Conservation (phyloP, 1,140 invertebrate species). For the Hycleus phaleratus region DNA sequence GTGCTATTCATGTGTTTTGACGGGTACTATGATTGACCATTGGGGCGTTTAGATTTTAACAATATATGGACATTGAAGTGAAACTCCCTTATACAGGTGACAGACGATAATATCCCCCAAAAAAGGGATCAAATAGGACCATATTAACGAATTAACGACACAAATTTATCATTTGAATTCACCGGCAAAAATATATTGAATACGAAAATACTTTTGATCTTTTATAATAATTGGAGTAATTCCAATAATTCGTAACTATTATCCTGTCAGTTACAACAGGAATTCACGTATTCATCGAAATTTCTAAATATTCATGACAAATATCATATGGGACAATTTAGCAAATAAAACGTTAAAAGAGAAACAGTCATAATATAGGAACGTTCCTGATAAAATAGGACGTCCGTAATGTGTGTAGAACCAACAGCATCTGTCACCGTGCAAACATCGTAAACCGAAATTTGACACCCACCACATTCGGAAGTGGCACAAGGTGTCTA, state of each 20-base stretch:
- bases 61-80: slow-evolving; percentile 5
- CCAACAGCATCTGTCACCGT: slow-evolving; percentile 26
- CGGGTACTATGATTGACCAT: slow-evolving; percentile 10
- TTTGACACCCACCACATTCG: slow-evolving; percentile 25
- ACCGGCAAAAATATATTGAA: too few species aligned
- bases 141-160: slow-evolving; percentile 6
- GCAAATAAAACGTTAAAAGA: slow-evolving; percentile 3
- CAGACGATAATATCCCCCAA: not conserved
- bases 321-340: not conserved
- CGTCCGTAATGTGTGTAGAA: not conserved
- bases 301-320: too few species aligned
- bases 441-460: slow-evolving; percentile 33
- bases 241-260: too few species aligned
- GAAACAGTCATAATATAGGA: too few species aligned
- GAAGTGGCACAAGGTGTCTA: slow-evolving; percentile 31
- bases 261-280: too few species aligned
- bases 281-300: too few species aligned
- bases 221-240: too few species aligned
- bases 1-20: slow-evolving; percentile 9
- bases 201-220: too few species aligned
- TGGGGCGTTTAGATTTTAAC: slow-evolving; percentile 4
- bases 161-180: not conserved
- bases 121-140: slow-evolving; percentile 4
- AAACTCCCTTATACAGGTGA: slow-evolving; percentile 8
- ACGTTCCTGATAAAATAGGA: slow-evolving; percentile 1